Evolutionary conservation across 2,797 vertebrate species (phyloP), one percentile per base, ranked within the genome.

Genomic region (Bucorvus abyssinicus): DNA sequence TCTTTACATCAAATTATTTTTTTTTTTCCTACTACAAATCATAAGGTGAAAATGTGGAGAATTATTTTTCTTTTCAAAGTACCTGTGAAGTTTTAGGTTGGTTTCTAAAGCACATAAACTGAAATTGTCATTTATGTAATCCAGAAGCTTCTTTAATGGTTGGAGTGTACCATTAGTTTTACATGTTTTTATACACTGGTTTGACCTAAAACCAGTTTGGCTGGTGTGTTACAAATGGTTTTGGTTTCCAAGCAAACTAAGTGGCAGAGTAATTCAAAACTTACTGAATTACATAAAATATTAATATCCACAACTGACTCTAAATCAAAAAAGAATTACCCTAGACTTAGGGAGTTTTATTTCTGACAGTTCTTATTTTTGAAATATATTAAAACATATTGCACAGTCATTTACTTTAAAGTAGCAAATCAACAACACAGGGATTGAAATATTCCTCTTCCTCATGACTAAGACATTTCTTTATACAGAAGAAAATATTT

Each of bases 281-380:
- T 70, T 45, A 89, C 2, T 96, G 89, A 92, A 89, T 56, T 94
- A 90, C 87, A 95, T 78, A 57, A 84, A 89, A 50, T 80, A 92
- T 30, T 89, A 90, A 80, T 92, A 93, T 42, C 44, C 67, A 76
- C 50, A 86, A 79, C 44, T 82, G 69, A 79, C 82, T 93, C 45
- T 77, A 84, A 86, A 91, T 93, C 38, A 77, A 82, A 85, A 87
- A 94, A 83, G 7, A 81, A 95, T 84, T 90, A 53, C 34, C 68
- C 70, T 34, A 74, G 55, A 74, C 82, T 84, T 90, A 57, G 40
- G n/a, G 30, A 90, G 75, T 70, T 89, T 80, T 63, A 79, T 86
- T 96, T 93, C 71, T 96, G 60, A 93, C 49, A 91, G 57, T 68
- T 95, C 83, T 61, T 91, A 74, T 60, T 95, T 91, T 44, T 88